A percentile compares a stretch with the other conserved stretches of the same genome.
phyloP scores from a whole-genome alignment of 2,113 vertebrate genomes.

The Corvus cornix region DNA sequence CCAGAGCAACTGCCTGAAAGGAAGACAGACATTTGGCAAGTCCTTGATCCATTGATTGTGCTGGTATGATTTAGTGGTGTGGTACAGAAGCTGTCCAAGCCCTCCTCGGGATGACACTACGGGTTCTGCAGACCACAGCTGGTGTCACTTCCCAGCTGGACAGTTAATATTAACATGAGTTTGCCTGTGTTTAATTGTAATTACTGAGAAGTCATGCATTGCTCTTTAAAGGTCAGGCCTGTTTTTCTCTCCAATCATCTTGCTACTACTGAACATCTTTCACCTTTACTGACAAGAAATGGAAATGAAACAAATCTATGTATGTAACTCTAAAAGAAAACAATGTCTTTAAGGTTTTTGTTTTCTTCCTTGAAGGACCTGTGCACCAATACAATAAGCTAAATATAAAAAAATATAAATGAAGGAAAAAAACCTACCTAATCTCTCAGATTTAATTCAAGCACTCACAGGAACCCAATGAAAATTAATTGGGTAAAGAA shows the following conservation, averaged over 20 bases:
- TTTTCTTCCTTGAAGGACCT: not conserved
- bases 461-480: not conserved
- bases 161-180: not conserved
- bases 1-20: not conserved
- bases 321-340: slow-evolving; percentile 11
- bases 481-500: slow-evolving; percentile 7
- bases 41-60: not conserved
- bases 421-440: not conserved
- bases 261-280: not conserved
- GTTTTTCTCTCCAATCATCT: not conserved
- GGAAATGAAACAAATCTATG: slow-evolving; percentile 1
- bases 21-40: not conserved
- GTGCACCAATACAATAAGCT: not conserved
- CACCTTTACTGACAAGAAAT: not conserved
- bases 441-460: slow-evolving; percentile 46
- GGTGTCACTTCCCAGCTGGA: not conserved
- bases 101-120: not conserved
- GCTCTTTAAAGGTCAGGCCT: not conserved
- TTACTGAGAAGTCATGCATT: not conserved
- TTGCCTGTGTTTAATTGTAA: not conserved
- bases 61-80: not conserved
- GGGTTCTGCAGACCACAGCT: not conserved
- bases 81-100: not conserved
- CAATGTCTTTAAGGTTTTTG: not conserved
- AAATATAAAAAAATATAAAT: not conserved